Evolutionary conservation across 2,888 invertebrate species (phyloP).

Genomic region (Eristalinus sepulchralis): DNA sequence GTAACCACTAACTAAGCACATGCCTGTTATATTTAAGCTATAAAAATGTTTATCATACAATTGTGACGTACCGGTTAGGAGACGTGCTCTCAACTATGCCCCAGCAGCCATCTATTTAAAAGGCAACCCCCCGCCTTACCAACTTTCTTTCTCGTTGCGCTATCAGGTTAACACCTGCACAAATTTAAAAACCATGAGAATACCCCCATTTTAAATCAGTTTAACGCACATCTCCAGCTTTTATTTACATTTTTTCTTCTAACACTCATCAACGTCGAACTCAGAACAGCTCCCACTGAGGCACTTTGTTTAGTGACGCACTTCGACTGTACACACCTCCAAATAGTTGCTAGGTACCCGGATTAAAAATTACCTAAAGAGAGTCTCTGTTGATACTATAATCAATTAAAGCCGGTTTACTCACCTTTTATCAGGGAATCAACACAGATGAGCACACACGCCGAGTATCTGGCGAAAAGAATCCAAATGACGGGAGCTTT

Average conservation of each 20-base stretch:
- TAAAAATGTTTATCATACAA: too few species aligned
- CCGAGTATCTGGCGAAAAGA: neutral
- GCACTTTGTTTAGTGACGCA: neutral
- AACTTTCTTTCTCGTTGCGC: too few species aligned
- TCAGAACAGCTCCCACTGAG: too few species aligned
- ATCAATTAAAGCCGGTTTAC: neutral
- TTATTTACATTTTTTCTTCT: neutral
- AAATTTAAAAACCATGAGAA: too few species aligned
- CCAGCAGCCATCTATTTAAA: too few species aligned
- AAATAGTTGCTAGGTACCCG: neutral
- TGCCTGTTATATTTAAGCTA: too few species aligned
- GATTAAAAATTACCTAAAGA: neutral
- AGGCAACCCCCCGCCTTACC: too few species aligned
- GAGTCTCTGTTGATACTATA: neutral
- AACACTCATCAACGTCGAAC: neutral
- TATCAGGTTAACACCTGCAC: too few species aligned
- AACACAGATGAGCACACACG: slow-evolving; percentile 4
- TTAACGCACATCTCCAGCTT: neutral
- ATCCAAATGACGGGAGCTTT: neutral
- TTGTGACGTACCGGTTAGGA: too few species aligned
- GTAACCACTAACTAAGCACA: too few species aligned
- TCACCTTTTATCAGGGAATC: slow-evolving; percentile 16
- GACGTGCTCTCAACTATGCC: too few species aligned
- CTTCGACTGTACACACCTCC: neutral
- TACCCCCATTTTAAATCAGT: neutral